Evolutionary conservation across 2,113 vertebrate genomes (phyloP).

Genomic region (Sylvietta virens): DNA sequence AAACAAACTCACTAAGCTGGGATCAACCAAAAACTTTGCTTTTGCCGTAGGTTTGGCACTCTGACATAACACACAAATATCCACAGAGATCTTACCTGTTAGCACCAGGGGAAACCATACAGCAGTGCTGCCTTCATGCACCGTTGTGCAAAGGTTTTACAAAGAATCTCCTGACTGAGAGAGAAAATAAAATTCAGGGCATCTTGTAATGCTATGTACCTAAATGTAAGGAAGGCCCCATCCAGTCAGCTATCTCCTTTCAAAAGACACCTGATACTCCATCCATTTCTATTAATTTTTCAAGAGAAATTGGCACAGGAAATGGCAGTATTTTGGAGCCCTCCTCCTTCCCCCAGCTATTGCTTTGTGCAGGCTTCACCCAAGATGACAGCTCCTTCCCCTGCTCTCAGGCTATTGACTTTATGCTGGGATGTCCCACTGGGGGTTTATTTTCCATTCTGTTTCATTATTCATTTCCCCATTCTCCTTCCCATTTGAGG

Average conservation of each 20-base stretch:
- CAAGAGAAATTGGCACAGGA: neutral
- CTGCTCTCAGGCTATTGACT: neutral
- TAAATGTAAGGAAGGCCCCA: neutral
- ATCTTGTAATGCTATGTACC: neutral
- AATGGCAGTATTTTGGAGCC: neutral
- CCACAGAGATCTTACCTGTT: neutral
- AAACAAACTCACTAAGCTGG: neutral
- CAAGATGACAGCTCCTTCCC: conserved; percentile 21
- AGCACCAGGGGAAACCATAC: neutral
- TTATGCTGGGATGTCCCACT: neutral
- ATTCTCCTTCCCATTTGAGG: conserved; percentile 1
- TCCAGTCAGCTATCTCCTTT: neutral
- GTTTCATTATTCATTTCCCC: conserved; percentile 40
- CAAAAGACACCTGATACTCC: neutral
- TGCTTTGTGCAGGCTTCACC: conserved; percentile 24
- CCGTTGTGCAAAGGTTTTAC: neutral
- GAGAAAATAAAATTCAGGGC: neutral
- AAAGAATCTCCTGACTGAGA: neutral
- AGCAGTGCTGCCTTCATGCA: neutral
- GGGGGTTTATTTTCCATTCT: conserved; percentile 25
- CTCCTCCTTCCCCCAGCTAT: neutral
- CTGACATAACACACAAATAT: neutral
- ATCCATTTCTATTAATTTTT: neutral
- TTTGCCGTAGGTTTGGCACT: neutral
- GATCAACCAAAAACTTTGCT: neutral